Base-by-base conservation (phyloP, 2,113 vertebrate species). In the Anguilla japonica region DNA sequence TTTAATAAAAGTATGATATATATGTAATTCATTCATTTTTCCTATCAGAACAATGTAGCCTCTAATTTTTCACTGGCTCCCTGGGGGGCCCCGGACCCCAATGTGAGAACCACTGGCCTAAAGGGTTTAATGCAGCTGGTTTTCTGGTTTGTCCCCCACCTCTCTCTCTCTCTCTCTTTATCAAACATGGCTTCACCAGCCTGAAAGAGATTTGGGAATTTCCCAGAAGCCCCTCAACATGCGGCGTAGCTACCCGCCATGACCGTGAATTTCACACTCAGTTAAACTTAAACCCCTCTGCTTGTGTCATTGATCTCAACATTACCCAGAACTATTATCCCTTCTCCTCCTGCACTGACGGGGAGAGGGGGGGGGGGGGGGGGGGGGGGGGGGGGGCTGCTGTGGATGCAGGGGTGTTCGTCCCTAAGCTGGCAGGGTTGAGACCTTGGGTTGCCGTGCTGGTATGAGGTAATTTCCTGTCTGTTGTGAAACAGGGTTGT, bases 231-330 rank as follows among this genome's bases (percentile, higher is more conserved):
- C 71, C 71, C 71, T 34, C 71, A 20, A 75, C 71, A 75, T 34
- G 71, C 22, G 29, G n/a, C n/a, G 71, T 34, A 14, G 26, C 26
- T n/a, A 75, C 71, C n/a, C 71, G 34, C 71, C 71, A 34, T 75
- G 71, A 75, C 71, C 3, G 26, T 75, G 71, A 75, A 75, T 75
- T 75, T 75, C 71, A 75, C 71, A 34, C 71, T 75, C 71, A 34
- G 71, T 75, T 75, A 75, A 75, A 75, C 71, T 75, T 75, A 75
- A 75, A 13, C 71, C 71, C 71, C 71, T 75, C 71, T 9, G 29
- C 71, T n/a, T 34, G 15, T 26, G 71, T 34, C 71, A 75, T 75
- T 75, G 71, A 75, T 29, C 71, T 9, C 71, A 34, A 9, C n/a
- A 75, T 75, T 34, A 34, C 71, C 71, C 71, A 75, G 34, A 75